Evolutionary conservation across 2,113 vertebrate species (phyloP), one percentile per base, ranked within the genome.

Genomic region (Ancistrus triradiatus): DNA sequence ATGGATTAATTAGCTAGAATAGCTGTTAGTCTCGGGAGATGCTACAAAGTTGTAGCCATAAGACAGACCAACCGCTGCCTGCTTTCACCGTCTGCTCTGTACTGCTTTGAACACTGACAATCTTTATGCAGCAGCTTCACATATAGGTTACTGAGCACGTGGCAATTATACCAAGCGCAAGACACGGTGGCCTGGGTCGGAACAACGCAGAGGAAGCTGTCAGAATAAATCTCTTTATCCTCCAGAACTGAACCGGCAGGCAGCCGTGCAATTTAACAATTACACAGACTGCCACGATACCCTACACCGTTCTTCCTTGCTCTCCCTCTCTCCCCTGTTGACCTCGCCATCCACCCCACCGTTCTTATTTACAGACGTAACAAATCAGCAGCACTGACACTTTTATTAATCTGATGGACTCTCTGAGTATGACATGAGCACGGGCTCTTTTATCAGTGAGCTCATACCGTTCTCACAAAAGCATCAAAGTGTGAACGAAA

Each of bases 361-460:
- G 25, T 50, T 38, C 52, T 69, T 75, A 75, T 77, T 77, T 72
- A 72, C 59, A 70, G 73, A 67, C 59, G 70, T 59, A 69, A 72
- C 66, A 69, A 72, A 70, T 75, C 66, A 75, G 60, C 33, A 19
- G 3, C 58, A 19, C 24, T 72, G 67, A 73, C 67, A 73, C 63
- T 75, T 75, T 75, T 69, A 75, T 74, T 66, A 70, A 73, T 64
- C 64, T 73, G 72, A 77, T 74, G 71, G 71, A 66, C 69, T 74
- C 73, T 75, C 63, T 24, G 58, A 65, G 76, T 72, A 74, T 66
- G 69, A 74, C 25, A 65, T 61, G 51, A 69, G 68, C 35, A 55
- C 31, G 22, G 60, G 17, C 59, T 71, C n/a, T 58, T 70, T 74
- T 64, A 65, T 74, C 71, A 48, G 64, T 68, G 59, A 59, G 48